Base-by-base conservation (phyloP, 35 echinoderm and acorn worm species). In the Nesometra sesokonis region DNA sequence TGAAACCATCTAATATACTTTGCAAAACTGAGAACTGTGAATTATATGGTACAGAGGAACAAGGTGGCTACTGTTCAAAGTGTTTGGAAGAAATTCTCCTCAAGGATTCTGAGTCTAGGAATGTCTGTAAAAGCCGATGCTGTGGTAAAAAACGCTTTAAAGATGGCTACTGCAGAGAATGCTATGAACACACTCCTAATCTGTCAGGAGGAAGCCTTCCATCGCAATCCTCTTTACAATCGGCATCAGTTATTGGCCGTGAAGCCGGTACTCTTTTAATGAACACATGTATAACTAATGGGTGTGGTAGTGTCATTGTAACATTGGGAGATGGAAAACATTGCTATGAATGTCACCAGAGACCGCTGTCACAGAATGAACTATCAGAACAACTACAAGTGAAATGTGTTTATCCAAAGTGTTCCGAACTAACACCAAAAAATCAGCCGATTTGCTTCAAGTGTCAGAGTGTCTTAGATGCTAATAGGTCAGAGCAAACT, bases 91-190 rank as follows among this genome's bases (percentile, higher is more conserved):
- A 89, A 30, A 23, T 82, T 11, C 3, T 17, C 3, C 34, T 83
- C 3, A 15, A 30, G 35, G 30, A 33, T 5, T n/a, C n/a, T n/a
- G 27, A 30, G 23, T 78, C 89, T 21, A 90, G 88, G 80, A 77
- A 87, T 81, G 84, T 90, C 32, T 93, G 92, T 87, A 85, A 81
- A 29, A 90, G 78, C 29, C 84, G 84, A 19, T 88, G 88, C 13
- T 93, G 92, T 40, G 27, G 30, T 9, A 85, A 85, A 17, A 76
- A 90, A n/a, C 84, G 84, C 37, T 57, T 93, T 35, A 31, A 78
- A 1, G 81, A 38, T 39, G 81, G 35, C n/a, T 30, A 37, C 7
- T 83, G 81, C 35, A 37, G 38, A 30, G 34, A 38, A 38, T 83
- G 81, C 37, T 39, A 38, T 83, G 27, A 38, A 3, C 9, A 67